Evolutionary conservation across 2,888 invertebrate species (phyloP).

Genomic region (Cheiracanthium punctorium): DNA sequence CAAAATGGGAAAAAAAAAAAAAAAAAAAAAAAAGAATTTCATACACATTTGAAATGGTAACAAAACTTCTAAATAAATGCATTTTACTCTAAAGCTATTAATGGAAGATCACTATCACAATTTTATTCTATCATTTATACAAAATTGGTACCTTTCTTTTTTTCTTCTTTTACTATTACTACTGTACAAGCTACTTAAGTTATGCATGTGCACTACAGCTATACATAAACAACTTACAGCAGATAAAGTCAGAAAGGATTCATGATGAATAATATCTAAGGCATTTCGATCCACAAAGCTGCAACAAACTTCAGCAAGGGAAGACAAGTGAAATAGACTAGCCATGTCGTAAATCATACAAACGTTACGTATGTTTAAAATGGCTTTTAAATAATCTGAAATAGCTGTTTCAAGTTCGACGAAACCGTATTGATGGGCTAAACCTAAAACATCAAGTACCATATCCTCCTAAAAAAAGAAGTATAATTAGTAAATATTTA

Average conservation of each 20-base stretch:
- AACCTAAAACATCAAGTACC: slow-evolving; percentile 82
- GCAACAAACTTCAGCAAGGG: slow-evolving; percentile 86
- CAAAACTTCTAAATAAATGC: no score
- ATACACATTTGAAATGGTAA: no score
- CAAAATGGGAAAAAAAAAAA: no score
- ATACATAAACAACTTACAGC: slow-evolving; percentile 81
- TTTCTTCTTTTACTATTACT: no score
- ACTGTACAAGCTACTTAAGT: no score
- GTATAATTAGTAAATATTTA: no score
- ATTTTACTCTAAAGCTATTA: no score
- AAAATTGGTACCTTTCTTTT: no score
- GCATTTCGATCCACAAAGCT: slow-evolving; percentile 94
- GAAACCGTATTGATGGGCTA: slow-evolving; percentile 98
- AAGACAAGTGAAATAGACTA: slow-evolving; percentile 81
- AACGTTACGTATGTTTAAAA: slow-evolving; percentile 90
- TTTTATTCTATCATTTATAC: no score
- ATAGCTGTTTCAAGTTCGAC: slow-evolving; percentile 92
- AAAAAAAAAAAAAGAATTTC: no score
- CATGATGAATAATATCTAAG: slow-evolving; percentile 86
- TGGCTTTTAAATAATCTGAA: slow-evolving; percentile 92
- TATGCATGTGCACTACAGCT: no score
- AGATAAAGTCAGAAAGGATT: slow-evolving; percentile 88
- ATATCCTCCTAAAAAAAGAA: slow-evolving; percentile 76
- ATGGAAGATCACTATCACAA: no score
- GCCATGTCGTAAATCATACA: slow-evolving; percentile 97